Conservation (phyloP, 2,113 vertebrate genomes). For the Chaetorhynchus papuensis region DNA sequence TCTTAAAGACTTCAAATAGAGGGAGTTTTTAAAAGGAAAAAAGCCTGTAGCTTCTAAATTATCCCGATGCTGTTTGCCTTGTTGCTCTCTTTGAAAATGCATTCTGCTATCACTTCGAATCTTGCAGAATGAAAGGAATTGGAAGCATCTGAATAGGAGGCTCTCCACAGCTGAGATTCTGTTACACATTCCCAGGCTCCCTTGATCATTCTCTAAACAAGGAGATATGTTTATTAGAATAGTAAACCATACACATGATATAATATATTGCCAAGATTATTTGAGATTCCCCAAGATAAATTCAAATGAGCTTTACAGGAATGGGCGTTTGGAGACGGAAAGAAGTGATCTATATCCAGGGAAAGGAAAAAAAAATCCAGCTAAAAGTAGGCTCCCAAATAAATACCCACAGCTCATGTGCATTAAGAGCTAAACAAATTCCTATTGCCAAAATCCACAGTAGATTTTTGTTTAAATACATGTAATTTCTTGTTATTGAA, state of each 20-base stretch:
- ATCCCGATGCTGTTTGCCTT: background rate
- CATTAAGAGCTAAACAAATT: background rate
- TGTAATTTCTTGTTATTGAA: background rate
- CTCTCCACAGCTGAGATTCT: background rate
- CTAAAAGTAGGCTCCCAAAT: background rate
- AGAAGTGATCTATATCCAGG: constrained; percentile 16
- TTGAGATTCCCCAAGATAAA: constrained; percentile 41
- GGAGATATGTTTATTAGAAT: constrained; percentile 47
- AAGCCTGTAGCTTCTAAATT: background rate
- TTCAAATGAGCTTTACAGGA: constrained; percentile 34
- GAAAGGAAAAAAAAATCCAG: background rate
- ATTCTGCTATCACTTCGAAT: background rate
- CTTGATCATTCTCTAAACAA: constrained; percentile 33
- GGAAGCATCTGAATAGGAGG: constrained; percentile 25
- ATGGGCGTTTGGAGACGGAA: background rate
- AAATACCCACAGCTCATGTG: background rate
- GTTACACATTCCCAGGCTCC: constrained; percentile 32
- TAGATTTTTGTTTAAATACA: background rate
- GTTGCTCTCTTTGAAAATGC: background rate
- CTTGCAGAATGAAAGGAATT: constrained; percentile 51
- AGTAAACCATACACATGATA: constrained; percentile 17
- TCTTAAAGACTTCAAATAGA: background rate
- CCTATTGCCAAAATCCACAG: background rate
- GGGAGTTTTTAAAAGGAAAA: background rate
- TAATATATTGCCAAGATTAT: constrained; percentile 56